phyloP scores from a whole-genome alignment of 1,140 invertebrate species.

The Platorchestia sp. region DNA sequence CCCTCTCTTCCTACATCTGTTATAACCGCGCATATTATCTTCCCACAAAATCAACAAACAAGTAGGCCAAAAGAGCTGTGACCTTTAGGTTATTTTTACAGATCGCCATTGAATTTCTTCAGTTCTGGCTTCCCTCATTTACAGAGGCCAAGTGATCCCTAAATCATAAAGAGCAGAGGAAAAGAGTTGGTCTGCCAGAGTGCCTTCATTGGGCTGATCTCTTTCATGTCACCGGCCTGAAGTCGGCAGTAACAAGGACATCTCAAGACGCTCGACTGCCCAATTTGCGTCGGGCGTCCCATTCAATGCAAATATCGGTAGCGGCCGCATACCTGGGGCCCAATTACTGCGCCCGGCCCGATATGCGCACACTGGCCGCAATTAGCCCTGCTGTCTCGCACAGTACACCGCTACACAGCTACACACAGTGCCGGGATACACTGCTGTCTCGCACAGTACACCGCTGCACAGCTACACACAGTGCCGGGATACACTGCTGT shows the following conservation, averaged over 20 bases:
- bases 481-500: neutral
- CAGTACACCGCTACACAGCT: neutral
- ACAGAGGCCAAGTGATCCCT: neutral
- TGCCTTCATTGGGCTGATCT: neutral
- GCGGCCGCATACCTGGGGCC: conserved; percentile 10
- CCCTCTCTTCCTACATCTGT: neutral
- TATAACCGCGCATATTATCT: neutral
- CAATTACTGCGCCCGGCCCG: conserved; percentile 21
- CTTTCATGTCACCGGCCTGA: conserved; percentile 36
- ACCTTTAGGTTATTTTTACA: neutral
- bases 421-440: neutral
- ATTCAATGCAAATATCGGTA: conserved; percentile 55
- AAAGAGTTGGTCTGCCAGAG: neutral
- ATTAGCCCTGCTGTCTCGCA: conserved; percentile 2
- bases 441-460: neutral
- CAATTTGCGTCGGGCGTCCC: conserved; percentile 31
- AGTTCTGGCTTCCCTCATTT: neutral
- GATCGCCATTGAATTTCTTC: neutral
- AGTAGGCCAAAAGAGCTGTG: neutral
- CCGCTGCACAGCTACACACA: neutral
- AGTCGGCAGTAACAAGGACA: conserved; percentile 37
- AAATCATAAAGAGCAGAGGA: neutral
- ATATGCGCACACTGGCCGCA: neutral
- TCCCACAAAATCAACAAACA: neutral
- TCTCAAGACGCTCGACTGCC: conserved; percentile 27